Evolutionary conservation across 2,888 invertebrate genomes (phyloP), one percentile per base, ranked within the genome.

Genomic region (Copidosoma aretas): DNA sequence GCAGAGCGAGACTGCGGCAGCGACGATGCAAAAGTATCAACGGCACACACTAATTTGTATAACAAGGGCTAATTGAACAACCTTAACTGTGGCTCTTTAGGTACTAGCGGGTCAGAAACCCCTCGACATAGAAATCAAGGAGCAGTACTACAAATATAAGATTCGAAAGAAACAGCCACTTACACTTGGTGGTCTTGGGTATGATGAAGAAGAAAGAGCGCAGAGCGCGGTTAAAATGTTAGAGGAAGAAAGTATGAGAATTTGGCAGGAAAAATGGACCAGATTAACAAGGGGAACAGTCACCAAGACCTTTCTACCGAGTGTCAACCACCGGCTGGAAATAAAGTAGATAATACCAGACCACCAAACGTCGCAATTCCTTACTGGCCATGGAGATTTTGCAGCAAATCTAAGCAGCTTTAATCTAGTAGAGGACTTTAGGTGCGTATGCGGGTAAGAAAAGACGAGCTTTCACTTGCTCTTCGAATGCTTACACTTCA

Each of bases 1-100:
- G 12, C 19, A 59, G 1, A 63, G 53, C n/a, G 0, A 1, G 0
- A 51, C 3, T 8, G 41, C n/a, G n/a, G 57, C n/a, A 2, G n/a
- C 10, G 0, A 21, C 8, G 3, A 10, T 70, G 0, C 17, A 14
- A 0, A 8, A 41, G 0, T 24, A 57, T 0, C 73, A 73, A 25
- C 64, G 73, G 58, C 22, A 2, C 1, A 53, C 65, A 1, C 52
- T 73, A 0, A 22, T 71, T 8, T 21, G 32, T 14, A n/a, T 46
- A 0, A 60, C 62, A 0, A 32, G 46, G n/a, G 52, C 70, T 1
- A 70, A 71, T n/a, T 53, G 60, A 24, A 71, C 69, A 0, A 25
- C 58, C 0, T 72, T 69, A 0, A 68, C 54, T 5, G 69, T 62
- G 0, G 71, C 69, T 0, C 21, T 64, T 5, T 63, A 52, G 12